phyloP scores from a whole-genome alignment of 2,888 invertebrate genomes.

The Hyposoter dolosus region DNA sequence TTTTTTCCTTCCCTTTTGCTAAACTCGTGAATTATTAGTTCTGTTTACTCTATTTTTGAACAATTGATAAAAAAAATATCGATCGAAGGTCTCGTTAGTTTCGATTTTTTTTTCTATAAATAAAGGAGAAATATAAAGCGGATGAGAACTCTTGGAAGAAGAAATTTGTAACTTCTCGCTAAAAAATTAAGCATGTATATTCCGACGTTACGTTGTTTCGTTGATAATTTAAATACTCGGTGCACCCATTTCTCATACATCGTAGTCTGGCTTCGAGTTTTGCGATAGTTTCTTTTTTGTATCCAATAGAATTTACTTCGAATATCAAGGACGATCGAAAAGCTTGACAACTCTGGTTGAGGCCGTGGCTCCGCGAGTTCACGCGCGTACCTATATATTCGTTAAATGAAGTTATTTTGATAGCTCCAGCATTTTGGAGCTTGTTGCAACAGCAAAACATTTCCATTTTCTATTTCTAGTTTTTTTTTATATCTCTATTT shows the following conservation, averaged over 20 bases:
- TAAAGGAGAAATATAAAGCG: background rate
- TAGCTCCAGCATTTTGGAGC: slow-evolving; percentile 22
- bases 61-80: too few relatives aligned
- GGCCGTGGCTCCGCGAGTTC: background rate
- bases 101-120: background rate
- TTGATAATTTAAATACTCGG: slow-evolving; percentile 28
- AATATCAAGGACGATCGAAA: slow-evolving; percentile 26
- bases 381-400: background rate
- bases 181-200: background rate
- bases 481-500: background rate
- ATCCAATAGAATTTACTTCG: slow-evolving; percentile 21
- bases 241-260: background rate
- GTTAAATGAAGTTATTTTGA: slow-evolving; percentile 24
- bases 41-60: too few relatives aligned
- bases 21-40: too few relatives aligned
- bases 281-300: background rate
- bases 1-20: too few relatives aligned
- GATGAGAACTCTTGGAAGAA: background rate
- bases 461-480: slow-evolving; percentile 36
- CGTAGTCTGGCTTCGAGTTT: slow-evolving; percentile 2
- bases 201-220: slow-evolving; percentile 1
- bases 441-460: slow-evolving; percentile 16
- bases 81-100: background rate
- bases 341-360: slow-evolving; percentile 41
- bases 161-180: background rate